Base-by-base conservation (phyloP, 2,113 vertebrate genomes). In the Sigmodon hispidus region DNA sequence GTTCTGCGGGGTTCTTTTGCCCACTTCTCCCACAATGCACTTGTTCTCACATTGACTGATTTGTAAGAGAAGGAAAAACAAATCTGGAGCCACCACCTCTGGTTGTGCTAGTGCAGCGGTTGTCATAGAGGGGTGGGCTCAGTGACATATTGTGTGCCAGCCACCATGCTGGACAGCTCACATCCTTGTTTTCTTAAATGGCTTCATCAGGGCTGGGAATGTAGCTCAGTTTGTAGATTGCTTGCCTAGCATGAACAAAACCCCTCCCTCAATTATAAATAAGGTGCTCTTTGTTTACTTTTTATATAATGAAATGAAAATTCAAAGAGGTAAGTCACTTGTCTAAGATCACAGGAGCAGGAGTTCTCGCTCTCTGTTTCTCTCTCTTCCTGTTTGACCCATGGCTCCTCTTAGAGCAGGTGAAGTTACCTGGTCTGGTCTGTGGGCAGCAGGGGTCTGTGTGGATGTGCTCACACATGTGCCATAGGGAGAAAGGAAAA, bases 31-130 rank as follows among this genome's bases (percentile, higher is more conserved):
- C 76, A 36, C 76, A 36, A 24, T 1, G 8, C 11, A 40, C 43
- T 17, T 4, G 12, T 21, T 29, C 0, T 7, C 36, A 45, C 8
- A 70, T 70, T 5, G 12, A 0, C 10, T 29, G 79, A 15, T 57
- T 29, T 50, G n/a, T n/a, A n/a, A n/a, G n/a, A n/a, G n/a, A n/a
- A n/a, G n/a, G n/a, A n/a, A n/a, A n/a, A n/a, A n/a, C n/a, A n/a
- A n/a, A n/a, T n/a, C n/a, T 5, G 24, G 50, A 57, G 57, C 65
- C 50, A 31, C 9, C 29, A 40, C 43, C 61, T 76, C 17, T 4
- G 50, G 19, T 26, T 61, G n/a, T 45, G 63, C 73, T 17, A 5
- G 22, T 34, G 13, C 4, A 0, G 7, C 0, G 0, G 9, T 70
- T 10, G 4, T 4, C 40, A 1, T 12, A 17, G 80, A 10, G 45